Conservation (phyloP, 1,140 invertebrate genomes). For the Nasonia giraulti region DNA sequence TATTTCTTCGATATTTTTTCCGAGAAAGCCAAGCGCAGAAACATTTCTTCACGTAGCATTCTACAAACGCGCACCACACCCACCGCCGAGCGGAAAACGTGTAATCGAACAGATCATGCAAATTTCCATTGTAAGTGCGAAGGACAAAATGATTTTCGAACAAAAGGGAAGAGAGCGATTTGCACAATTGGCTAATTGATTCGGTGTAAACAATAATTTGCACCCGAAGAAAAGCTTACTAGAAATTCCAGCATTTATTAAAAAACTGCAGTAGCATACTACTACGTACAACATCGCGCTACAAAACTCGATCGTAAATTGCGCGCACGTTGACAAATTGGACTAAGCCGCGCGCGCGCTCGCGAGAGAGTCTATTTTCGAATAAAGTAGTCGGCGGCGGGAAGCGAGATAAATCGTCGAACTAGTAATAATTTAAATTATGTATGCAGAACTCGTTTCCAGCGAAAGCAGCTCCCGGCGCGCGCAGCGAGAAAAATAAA, state of each 20-base stretch:
- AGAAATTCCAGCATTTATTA: background rate
- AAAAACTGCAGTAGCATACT: too few species aligned
- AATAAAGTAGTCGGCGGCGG: background rate
- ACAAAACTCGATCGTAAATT: background rate
- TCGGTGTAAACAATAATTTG: slow-evolving; percentile 15
- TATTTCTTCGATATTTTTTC: background rate
- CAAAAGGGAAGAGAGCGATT: slow-evolving; percentile 9
- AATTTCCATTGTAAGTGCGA: slow-evolving; percentile 37
- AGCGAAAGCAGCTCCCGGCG: background rate
- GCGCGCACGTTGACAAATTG: background rate
- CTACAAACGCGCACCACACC: background rate
- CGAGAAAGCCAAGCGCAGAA: background rate
- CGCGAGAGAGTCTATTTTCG: background rate
- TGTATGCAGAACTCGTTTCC: background rate
- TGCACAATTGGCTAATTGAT: slow-evolving; percentile 30
- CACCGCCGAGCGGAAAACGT: background rate
- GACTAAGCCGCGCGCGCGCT: background rate
- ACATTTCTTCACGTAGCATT: background rate
- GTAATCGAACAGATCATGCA: slow-evolving; percentile 39
- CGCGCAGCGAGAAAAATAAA: too few species aligned
- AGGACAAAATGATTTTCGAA: slow-evolving; percentile 36
- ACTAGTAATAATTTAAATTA: background rate
- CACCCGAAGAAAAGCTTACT: background rate
- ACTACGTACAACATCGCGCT: too few species aligned
- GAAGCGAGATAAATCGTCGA: background rate